Evolutionary conservation across 2,888 invertebrate genomes (phyloP), one percentile per base, ranked within the genome.

Genomic region (Miltochrista miniata): DNA sequence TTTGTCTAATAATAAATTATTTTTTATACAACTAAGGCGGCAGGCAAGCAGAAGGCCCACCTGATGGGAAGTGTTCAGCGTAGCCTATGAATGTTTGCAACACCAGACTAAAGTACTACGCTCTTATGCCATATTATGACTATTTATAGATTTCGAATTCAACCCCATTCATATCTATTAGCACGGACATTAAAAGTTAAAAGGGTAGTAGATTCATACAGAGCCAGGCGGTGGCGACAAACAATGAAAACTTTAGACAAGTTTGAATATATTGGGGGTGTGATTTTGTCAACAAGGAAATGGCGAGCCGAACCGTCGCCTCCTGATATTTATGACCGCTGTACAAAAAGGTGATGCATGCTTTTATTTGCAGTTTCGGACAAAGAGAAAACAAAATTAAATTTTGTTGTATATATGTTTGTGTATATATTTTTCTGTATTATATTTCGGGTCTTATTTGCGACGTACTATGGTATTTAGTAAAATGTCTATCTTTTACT

Each of bases 281-380:
- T 82, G 85, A 85, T 87, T 88, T 86, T 89, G 90, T 90, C 88
- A 89, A 90, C 90, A 90, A 85, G 86, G 87, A 89, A 90, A 90
- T 87, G 88, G 90, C 87, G 90, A 83, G 79, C 79, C 85, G 74
- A 71, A 74, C 80, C 76, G 89, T 88, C 88, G 79, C 79, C 77
- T 80, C 77, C 63, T 74, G 74, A 83, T 85, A 90, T 90, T 90
- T 90, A 90, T 83, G 85, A 83, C 76, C 80, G 61, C 76, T 24
- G 2, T 24, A 24, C 18, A 24, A 24, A 24, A 85, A 84, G 86
- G 87, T 87, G 85, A 76, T 82, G 80, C 81, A 85, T 83, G 78
- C 81, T 85, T 87, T 88, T 87, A 83, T 85, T 85, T 81, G 81
- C 75, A 79, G 70, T 59, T 64, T 73, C 67, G 75, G 73, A 77